Conservation (phyloP, 1,140 invertebrate species). For the Ridgeia piscesae region DNA sequence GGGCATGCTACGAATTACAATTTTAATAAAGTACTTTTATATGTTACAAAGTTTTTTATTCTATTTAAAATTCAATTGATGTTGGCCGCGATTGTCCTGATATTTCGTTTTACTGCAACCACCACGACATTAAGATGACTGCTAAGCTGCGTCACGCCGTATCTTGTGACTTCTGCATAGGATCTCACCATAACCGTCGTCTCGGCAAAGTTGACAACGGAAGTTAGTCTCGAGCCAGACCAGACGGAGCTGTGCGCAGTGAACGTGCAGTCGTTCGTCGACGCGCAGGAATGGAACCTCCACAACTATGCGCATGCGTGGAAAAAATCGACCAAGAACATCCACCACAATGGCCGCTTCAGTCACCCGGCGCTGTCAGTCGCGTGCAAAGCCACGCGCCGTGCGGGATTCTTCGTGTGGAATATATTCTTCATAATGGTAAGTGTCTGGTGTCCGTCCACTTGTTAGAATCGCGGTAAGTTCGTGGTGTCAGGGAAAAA, state of each 20-base stretch:
- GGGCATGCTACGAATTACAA: no score
- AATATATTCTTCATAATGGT: slow-evolving; percentile 35
- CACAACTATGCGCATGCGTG: slow-evolving; percentile 39
- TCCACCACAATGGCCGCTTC: slow-evolving; percentile 18
- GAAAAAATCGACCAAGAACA: slow-evolving; percentile 33
- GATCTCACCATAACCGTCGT: slow-evolving; percentile 45
- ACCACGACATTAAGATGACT: no score
- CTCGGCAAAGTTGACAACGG: slow-evolving; percentile 34
- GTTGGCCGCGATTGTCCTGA: no score
- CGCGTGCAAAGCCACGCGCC: slow-evolving; percentile 33
- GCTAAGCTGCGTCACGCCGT: not conserved
- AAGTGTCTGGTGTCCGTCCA: not conserved
- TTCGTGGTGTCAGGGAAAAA: no score
- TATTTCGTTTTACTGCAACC: no score
- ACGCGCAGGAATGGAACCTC: slow-evolving; percentile 47
- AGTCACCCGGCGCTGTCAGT: slow-evolving; percentile 32
- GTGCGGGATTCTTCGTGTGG: slow-evolving; percentile 34
- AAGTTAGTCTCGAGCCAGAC: slow-evolving; percentile 44
- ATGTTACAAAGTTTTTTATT: no score
- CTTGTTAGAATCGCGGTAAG: no score
- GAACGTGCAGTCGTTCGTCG: slow-evolving; percentile 48
- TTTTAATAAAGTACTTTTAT: no score
- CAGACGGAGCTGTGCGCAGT: slow-evolving; percentile 41
- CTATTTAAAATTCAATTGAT: no score
- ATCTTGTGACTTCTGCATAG: slow-evolving; percentile 28